These are phyloP conservation scores for Drosophila bifasciata DNA, from an alignment of 1,140 invertebrate genomes.

Conservation along the genomic window DNA sequence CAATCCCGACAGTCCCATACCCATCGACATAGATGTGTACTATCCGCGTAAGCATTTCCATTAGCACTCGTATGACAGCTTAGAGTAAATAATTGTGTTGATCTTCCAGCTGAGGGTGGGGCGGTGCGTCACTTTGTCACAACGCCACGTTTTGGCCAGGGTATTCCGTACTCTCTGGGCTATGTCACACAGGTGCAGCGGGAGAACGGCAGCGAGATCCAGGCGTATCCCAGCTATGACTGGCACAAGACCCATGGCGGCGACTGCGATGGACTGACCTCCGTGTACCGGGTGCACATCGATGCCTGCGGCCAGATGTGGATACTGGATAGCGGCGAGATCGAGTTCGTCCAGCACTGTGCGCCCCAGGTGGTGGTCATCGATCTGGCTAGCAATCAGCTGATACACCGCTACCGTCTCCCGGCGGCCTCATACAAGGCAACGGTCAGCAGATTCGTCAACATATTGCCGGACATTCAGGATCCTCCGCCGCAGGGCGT, in stretches of 20 bases:
- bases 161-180: constrained; percentile 61
- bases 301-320: constrained; percentile 86
- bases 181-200: constrained; percentile 30
- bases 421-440: constrained; percentile 83
- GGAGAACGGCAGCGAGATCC: constrained; percentile 47
- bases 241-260: constrained; percentile 65
- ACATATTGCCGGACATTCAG: constrained; percentile 64
- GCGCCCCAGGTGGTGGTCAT: constrained; percentile 87
- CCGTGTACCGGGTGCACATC: constrained; percentile 61
- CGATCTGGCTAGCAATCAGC: constrained; percentile 85
- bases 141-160: constrained; percentile 57
- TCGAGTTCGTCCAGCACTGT: constrained; percentile 85
- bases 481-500: constrained; percentile 68
- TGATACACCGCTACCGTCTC: constrained; percentile 86
- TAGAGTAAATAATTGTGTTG: too few species aligned
- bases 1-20: constrained; percentile 58
- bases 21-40: constrained; percentile 66
- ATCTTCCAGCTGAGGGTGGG: constrained; percentile 21
- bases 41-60: constrained; percentile 52
- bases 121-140: constrained; percentile 47
- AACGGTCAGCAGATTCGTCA: constrained; percentile 85
- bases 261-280: constrained; percentile 61
- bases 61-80: too few species aligned
- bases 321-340: constrained; percentile 87
- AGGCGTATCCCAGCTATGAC: constrained; percentile 58